These are phyloP conservation scores for Sanderia malayensis DNA, from an alignment of 30 jellyfish, hydroid and myxozoan species.

Conservation along the genomic window DNA sequence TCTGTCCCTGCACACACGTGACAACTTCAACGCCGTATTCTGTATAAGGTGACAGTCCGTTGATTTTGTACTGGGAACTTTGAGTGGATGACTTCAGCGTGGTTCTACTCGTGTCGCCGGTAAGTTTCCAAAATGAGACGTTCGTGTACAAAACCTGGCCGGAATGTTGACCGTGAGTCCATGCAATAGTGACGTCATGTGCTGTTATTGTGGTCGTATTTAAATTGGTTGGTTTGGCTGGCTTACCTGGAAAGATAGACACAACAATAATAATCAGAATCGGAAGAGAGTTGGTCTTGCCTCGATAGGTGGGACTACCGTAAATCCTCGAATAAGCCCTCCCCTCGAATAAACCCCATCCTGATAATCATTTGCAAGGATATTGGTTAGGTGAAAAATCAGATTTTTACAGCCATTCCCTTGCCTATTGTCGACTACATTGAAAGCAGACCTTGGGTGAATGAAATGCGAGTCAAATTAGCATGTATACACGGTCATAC, in stretches of 20 bases:
- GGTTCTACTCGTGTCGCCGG: conserved; percentile 1
- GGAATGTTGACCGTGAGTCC: conserved; percentile 44
- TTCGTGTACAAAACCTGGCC: not conserved
- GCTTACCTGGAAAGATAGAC: conserved; percentile 17
- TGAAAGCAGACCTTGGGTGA: too few species aligned
- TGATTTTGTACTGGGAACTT: not conserved
- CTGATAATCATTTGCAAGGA: too few species aligned
- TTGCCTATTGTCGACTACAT: too few species aligned
- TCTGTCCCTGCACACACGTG: conserved; percentile 35
- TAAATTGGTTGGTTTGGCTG: conserved; percentile 26
- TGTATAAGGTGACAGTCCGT: conserved; percentile 33
- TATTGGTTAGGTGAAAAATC: too few species aligned
- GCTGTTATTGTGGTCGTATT: not conserved
- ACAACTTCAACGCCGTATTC: conserved; percentile 21
- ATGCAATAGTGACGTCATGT: not conserved
- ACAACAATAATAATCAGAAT: too few species aligned
- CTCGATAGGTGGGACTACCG: too few species aligned
- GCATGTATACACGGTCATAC: too few species aligned
- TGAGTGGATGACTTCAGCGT: not conserved
- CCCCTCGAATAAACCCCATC: too few species aligned
- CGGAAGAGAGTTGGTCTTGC: too few species aligned
- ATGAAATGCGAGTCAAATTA: too few species aligned
- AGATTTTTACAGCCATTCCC: too few species aligned
- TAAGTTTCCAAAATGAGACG: not conserved
- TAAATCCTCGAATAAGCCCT: too few species aligned